Percentiles rank a stretch among this genome's conserved stretches.
These are phyloP conservation scores for Cherax quadricarinatus DNA, from an alignment of 1,140 invertebrate species.

Conservation along the genomic window DNA sequence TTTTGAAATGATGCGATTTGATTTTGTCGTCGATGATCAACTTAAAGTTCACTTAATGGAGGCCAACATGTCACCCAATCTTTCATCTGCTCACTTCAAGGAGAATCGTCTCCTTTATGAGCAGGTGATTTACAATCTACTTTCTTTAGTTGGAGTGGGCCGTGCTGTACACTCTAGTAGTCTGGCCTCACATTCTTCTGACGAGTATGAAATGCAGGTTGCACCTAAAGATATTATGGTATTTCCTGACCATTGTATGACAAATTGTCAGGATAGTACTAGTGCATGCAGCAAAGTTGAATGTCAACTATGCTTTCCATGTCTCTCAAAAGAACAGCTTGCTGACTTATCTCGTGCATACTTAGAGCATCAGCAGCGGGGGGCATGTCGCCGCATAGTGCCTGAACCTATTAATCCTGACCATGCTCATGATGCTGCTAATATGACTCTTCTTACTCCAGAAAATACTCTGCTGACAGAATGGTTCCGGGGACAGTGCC, in stretches of 20 bases:
- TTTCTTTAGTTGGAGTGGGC: conserved; percentile 81
- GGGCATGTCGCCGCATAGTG: conserved; percentile 87
- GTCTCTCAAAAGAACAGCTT: conserved; percentile 82
- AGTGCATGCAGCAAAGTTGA: conserved; percentile 84
- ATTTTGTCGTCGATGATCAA: conserved; percentile 93
- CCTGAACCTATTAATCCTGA: conserved; percentile 81
- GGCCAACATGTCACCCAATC: conserved; percentile 98
- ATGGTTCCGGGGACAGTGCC: conserved; percentile 92
- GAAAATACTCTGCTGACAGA: conserved; percentile 84
- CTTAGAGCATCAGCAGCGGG: conserved; percentile 87
- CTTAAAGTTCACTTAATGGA: conserved; percentile 94
- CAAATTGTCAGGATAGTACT: conserved; percentile 80
- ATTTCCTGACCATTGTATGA: conserved; percentile 84
- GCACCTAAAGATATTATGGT: conserved; percentile 89
- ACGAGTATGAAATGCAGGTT: conserved; percentile 83
- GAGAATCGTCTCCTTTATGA: conserved; percentile 92
- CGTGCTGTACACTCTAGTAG: conserved; percentile 74
- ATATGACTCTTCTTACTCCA: conserved; percentile 79
- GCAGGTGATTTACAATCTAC: conserved; percentile 92
- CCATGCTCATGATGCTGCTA: conserved; percentile 74
- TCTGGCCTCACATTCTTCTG: conserved; percentile 68
- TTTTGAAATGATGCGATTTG: conserved; percentile 96
- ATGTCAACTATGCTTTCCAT: conserved; percentile 89
- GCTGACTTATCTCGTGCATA: conserved; percentile 83
- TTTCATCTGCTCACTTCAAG: conserved; percentile 94